Conservation (phyloP, 1,140 invertebrate genomes). For the Zaprionus ornatus region DNA sequence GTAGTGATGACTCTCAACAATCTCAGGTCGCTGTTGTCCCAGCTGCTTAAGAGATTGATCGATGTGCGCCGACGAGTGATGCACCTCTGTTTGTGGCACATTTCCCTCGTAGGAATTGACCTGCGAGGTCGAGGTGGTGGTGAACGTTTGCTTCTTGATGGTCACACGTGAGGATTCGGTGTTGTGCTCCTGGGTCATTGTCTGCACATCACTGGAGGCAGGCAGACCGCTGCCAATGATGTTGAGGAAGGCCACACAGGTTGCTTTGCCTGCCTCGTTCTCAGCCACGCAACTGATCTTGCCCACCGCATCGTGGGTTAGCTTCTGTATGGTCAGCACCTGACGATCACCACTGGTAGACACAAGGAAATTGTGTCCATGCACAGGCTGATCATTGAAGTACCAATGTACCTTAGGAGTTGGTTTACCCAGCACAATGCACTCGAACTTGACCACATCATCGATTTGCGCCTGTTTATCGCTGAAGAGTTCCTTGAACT, state of each 20-base stretch:
- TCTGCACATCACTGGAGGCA: constrained; percentile 65
- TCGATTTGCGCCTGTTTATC: constrained; percentile 94
- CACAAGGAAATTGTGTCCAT: constrained; percentile 89
- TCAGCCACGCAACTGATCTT: constrained; percentile 90
- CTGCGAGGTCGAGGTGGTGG: constrained; percentile 80
- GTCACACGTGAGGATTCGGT: constrained; percentile 79
- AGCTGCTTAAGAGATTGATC: constrained; percentile 78
- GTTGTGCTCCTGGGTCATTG: constrained; percentile 76
- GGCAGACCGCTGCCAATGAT: constrained; percentile 80
- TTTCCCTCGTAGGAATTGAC: constrained; percentile 83
- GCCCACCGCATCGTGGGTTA: constrained; percentile 86
- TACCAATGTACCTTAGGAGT: constrained; percentile 93
- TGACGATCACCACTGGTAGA: constrained; percentile 89
- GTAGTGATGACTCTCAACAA: constrained; percentile 79
- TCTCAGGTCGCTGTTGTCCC: constrained; percentile 71
- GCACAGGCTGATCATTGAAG: constrained; percentile 89
- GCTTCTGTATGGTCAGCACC: constrained; percentile 87
- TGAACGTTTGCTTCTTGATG: constrained; percentile 82
- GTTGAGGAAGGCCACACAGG: constrained; percentile 86
- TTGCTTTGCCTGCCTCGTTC: constrained; percentile 89
- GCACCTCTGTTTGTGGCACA: constrained; percentile 75
- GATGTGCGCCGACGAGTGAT: constrained; percentile 72
- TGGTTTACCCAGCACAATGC: constrained; percentile 90
- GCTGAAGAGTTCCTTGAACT: constrained; percentile 88
- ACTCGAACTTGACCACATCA: constrained; percentile 92